A percentile compares a stretch with the other conserved stretches of the same genome.
Conservation (phyloP, 2,113 vertebrate genomes). For the Oncorhynchus tshawytscha region DNA sequence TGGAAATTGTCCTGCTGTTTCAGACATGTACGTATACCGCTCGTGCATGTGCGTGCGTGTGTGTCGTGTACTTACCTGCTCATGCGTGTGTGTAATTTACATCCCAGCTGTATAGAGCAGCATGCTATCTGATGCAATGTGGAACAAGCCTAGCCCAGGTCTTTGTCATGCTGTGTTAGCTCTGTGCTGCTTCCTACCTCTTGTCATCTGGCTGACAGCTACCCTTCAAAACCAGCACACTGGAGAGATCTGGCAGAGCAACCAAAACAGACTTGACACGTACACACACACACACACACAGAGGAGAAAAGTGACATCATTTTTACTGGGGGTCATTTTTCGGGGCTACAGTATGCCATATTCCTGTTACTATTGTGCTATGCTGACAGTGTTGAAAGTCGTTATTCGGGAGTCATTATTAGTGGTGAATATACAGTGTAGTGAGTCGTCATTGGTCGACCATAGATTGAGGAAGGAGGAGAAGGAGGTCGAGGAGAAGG, state of each 20-base stretch:
- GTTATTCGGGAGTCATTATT: too few relatives aligned
- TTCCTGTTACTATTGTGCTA: too few relatives aligned
- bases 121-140: slow-evolving; percentile 57
- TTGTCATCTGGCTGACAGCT: slow-evolving; percentile 3
- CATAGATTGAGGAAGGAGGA: not conserved
- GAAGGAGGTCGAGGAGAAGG: not conserved
- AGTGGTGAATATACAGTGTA: too few relatives aligned
- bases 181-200: not conserved
- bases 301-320: too few relatives aligned
- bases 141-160: slow-evolving; percentile 30
- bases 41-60: not conserved
- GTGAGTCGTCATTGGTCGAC: too few relatives aligned
- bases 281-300: slow-evolving; percentile 15
- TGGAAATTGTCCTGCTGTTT: not conserved
- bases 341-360: too few relatives aligned
- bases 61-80: slow-evolving; percentile 9
- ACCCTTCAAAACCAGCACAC: slow-evolving; percentile 9
- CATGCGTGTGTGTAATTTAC: slow-evolving; percentile 5
- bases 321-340: too few relatives aligned
- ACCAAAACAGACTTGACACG: slow-evolving; percentile 30
- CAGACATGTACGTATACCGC: not conserved
- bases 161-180: not conserved
- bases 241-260: not conserved
- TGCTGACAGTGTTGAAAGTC: too few relatives aligned
- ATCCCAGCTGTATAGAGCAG: slow-evolving; percentile 21